phyloP scores from a whole-genome alignment of 2,113 vertebrate species.

The Acinonyx jubatus region DNA sequence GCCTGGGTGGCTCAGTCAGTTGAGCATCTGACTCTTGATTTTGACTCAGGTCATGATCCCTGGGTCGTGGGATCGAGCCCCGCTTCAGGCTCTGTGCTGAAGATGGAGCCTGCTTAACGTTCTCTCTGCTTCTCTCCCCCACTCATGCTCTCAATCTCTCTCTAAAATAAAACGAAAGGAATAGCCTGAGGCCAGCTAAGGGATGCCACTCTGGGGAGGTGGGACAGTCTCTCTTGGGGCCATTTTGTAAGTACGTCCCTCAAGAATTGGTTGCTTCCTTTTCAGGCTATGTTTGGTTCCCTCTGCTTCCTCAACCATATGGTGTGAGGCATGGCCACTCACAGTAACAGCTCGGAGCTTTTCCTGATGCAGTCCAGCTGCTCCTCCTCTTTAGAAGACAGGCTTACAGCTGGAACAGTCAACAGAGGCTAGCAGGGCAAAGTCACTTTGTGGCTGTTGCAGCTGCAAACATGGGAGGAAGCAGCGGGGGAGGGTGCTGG shows the following conservation, averaged over 20 bases:
- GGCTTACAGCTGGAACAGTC: neutral
- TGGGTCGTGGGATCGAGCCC: no score
- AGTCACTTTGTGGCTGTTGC: neutral
- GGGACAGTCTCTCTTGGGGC: neutral
- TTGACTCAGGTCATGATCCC: no score
- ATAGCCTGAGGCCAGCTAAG: neutral
- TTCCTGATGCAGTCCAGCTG: neutral
- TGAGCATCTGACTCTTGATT: no score
- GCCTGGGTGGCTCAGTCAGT: no score
- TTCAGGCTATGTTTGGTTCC: neutral
- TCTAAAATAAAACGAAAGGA: neutral
- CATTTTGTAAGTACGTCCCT: neutral
- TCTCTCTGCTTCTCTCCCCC: no score
- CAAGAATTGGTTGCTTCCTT: neutral
- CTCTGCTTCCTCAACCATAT: neutral
- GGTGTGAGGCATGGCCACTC: no score
- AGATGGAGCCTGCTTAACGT: no score
- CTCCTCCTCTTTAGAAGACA: neutral
- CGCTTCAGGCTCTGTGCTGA: no score
- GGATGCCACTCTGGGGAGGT: neutral
- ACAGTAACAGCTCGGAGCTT: neutral
- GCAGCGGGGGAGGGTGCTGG: neutral
- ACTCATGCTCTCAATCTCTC: no score
- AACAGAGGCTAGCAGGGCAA: neutral
- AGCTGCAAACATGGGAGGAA: neutral